A percentile compares a stretch with the other conserved stretches of the same genome.
These are phyloP conservation scores for Drosophila busckii DNA, from an alignment of 1,140 invertebrate genomes.

Conservation along the genomic window DNA sequence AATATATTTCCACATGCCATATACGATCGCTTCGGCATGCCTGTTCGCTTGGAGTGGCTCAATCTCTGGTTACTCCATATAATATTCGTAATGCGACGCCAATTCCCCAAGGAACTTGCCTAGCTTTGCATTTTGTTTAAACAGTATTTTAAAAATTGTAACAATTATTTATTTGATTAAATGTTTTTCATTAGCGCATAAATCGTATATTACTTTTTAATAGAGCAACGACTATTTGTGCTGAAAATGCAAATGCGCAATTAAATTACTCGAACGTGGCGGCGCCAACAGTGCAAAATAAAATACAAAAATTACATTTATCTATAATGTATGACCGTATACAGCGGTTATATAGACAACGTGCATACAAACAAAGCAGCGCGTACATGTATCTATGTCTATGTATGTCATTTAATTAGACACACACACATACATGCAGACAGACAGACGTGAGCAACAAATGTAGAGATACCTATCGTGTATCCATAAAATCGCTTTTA, in stretches of 20 bases:
- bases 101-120: conserved; percentile 6
- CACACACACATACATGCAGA: conserved; percentile 1
- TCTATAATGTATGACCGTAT: conserved; percentile 39
- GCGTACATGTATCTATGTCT: not conserved
- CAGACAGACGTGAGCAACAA: conserved; percentile 1
- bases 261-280: conserved; percentile 24
- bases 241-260: conserved; percentile 31
- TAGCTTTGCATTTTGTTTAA: conserved; percentile 2
- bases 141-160: too few species aligned
- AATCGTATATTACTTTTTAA: too few species aligned
- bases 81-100: not conserved
- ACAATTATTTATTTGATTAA: not conserved
- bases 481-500: conserved; percentile 51
- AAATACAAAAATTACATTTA: conserved; percentile 39
- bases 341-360: conserved; percentile 11
- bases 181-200: conserved; percentile 12
- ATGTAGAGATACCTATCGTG: conserved; percentile 29
- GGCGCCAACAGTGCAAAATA: conserved; percentile 8
- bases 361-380: not conserved
- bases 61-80: not conserved
- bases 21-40: not conserved
- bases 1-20: conserved; percentile 7
- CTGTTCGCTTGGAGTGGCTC: not conserved
- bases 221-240: conserved; percentile 7
- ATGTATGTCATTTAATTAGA: conserved; percentile 49